Evolutionary conservation across 2,888 invertebrate genomes (phyloP).

Genomic region (Torymus aiolomorphi): DNA sequence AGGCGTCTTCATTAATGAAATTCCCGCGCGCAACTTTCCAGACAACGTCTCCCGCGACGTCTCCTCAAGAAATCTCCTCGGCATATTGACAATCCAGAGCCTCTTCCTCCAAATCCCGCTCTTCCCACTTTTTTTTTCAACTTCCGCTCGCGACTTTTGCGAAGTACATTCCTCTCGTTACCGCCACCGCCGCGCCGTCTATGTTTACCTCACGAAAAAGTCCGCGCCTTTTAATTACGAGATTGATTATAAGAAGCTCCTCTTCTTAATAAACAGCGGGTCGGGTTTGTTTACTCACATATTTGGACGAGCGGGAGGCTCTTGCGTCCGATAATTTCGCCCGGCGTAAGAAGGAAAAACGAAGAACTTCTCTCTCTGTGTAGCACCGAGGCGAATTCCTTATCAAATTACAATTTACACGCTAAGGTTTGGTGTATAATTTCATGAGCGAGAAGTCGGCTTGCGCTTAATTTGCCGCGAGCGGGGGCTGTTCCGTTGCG

Average conservation of each 20-base stretch:
- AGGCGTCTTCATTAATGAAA: no score
- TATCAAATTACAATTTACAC: slow-evolving; percentile 56
- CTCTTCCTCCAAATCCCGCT: not conserved
- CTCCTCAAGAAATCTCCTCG: not conserved
- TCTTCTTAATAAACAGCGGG: slow-evolving; percentile 34
- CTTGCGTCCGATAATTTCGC: slow-evolving; percentile 27
- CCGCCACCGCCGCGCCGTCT: slow-evolving; percentile 46
- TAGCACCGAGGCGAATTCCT: slow-evolving; percentile 28
- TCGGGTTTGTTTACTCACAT: slow-evolving; percentile 50
- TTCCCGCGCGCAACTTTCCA: no score
- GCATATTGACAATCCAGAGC: no score
- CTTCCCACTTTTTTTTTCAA: no score
- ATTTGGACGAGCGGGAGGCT: slow-evolving; percentile 35
- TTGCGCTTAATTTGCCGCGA: slow-evolving; percentile 52
- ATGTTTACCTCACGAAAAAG: slow-evolving; percentile 47
- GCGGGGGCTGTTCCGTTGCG: no score
- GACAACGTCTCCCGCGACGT: not conserved
- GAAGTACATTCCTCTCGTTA: slow-evolving; percentile 10
- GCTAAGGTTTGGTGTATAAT: slow-evolving; percentile 14
- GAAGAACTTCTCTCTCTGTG: slow-evolving; percentile 1
- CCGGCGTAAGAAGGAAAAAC: slow-evolving; percentile 30
- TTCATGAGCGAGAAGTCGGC: slow-evolving; percentile 52
- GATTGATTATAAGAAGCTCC: slow-evolving; percentile 34
- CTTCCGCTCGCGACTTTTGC: no score
- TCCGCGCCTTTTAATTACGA: slow-evolving; percentile 47